Base-by-base conservation (phyloP, 2,888 invertebrate species). In the Chloromyia formosa region DNA sequence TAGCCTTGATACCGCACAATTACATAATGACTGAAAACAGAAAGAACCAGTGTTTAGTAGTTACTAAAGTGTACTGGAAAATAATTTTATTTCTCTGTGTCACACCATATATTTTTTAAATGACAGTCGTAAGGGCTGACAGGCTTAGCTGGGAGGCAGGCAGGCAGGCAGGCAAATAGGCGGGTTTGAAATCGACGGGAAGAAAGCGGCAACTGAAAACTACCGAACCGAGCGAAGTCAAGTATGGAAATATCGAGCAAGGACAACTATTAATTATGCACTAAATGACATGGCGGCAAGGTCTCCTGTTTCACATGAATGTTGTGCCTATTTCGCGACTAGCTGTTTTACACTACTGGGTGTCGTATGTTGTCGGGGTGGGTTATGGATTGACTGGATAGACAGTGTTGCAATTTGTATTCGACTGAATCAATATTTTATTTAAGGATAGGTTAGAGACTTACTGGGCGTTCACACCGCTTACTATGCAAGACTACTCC, bases 261-360 rank as follows among this genome's bases (percentile, higher is more conserved):
- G 68, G 68, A 69, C 68, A 69, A 69, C 68, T 69, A 69, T 69
- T 42, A 69, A 69, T 69, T 69, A 69, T 69, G 68, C 54, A 54
- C 53, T 69, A 53, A 27, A 23, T 54, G 45, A 35, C 20, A 66
- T 10, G 14, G 35, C 16, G 45, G 23, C 27, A 69, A 69, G 68
- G 68, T 53, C 56, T 22, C 18, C 62, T 62, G 18, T 18, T 60
- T 23, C 60, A 27, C 27, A 9, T 62, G 40, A 14, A 23, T 20
- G 20, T 16, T 23, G 60, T 1, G 22, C 40, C 23, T 16, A 62
- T 16, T 62, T 62, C 40, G 40, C 49, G 49, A n/a, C 16, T 49
- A 49, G 27, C 7, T 35, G 27, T 35, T 35, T 35, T 35, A 35
- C 27, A 35, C 27, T 35, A 2, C 27, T 35, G 27, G 7, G 27